phyloP scores from a whole-genome alignment of 2,797 vertebrate species.

The Falco concolor region DNA sequence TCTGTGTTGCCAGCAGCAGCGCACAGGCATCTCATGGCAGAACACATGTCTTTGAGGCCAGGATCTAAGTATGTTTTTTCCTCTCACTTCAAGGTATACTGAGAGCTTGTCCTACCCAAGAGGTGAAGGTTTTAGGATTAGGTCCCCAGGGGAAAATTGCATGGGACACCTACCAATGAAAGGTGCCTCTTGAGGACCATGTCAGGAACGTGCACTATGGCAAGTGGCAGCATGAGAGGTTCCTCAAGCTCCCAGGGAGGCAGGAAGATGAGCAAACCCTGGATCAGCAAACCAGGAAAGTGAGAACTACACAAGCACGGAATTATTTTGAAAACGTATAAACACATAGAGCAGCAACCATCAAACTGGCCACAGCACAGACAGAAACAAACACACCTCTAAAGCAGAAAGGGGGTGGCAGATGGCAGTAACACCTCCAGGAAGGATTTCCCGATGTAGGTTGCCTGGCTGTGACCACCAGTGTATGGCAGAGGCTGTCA shows the following conservation, averaged over 20 bases:
- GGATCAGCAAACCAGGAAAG: background rate
- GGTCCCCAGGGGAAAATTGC: background rate
- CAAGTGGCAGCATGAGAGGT: background rate
- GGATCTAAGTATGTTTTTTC: background rate
- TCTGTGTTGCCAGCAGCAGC: background rate
- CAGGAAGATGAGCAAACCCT: background rate
- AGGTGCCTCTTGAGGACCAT: fast-evolving
- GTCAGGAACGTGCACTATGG: fast-evolving
- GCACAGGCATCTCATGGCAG: fast-evolving
- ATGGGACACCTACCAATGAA: background rate
- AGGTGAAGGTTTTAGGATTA: background rate
- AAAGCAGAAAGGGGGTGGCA: background rate
- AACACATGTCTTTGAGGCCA: background rate
- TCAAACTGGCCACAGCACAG: background rate
- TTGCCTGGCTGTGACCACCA: background rate
- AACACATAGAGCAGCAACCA: background rate
- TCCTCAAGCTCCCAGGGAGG: background rate
- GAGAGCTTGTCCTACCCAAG: background rate
- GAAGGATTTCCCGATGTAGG: background rate
- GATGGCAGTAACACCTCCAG: background rate
- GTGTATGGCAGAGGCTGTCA: background rate
- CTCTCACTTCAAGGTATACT: background rate
- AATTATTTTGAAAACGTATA: background rate
- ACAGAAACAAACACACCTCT: background rate
- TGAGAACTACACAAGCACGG: background rate